Percentiles rank a stretch among this genome's conserved stretches.
phyloP scores from a whole-genome alignment of 2,113 vertebrate species.

The Peromyscus californicus region DNA sequence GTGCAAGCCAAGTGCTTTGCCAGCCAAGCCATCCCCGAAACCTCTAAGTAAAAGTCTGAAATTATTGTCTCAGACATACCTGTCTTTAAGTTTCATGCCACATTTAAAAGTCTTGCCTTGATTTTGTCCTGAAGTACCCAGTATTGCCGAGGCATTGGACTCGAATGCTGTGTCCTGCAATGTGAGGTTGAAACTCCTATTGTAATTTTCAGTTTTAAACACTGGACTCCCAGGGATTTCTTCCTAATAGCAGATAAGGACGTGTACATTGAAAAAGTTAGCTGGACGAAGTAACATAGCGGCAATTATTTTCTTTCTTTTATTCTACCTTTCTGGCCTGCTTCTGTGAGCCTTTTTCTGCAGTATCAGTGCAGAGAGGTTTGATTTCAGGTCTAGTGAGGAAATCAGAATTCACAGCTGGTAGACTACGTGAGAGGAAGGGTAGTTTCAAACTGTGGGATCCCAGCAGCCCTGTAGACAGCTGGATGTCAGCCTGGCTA shows the following conservation, averaged over 20 bases:
- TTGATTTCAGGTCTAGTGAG: slow-evolving; percentile 40
- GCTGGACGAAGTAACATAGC: slow-evolving; percentile 69
- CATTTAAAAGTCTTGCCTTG: slow-evolving; percentile 5
- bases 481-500: not conserved
- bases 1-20: not conserved
- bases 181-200: not conserved
- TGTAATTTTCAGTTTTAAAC: slow-evolving; percentile 72
- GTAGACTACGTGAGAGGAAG: not conserved
- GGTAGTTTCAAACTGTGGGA: not conserved
- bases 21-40: not conserved
- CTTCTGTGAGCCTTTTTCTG: slow-evolving; percentile 66
- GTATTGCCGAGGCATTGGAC: slow-evolving; percentile 26
- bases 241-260: slow-evolving; percentile 71
- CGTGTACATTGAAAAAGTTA: slow-evolving; percentile 73
- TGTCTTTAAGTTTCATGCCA: not conserved
- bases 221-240: slow-evolving; percentile 58
- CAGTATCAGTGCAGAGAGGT: not conserved
- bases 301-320: not conserved
- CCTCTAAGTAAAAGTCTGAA: not conserved
- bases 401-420: slow-evolving; percentile 60
- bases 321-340: slow-evolving; percentile 61
- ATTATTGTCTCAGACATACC: slow-evolving; percentile 48
- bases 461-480: not conserved
- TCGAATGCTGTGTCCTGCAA: slow-evolving; percentile 20
- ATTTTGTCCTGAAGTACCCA: slow-evolving; percentile 52